Percentiles rank a stretch among this genome's conserved stretches.
These are phyloP conservation scores for Drosophila kanapiae DNA, from an alignment of 1,140 invertebrate species.

Conservation along the genomic window DNA sequence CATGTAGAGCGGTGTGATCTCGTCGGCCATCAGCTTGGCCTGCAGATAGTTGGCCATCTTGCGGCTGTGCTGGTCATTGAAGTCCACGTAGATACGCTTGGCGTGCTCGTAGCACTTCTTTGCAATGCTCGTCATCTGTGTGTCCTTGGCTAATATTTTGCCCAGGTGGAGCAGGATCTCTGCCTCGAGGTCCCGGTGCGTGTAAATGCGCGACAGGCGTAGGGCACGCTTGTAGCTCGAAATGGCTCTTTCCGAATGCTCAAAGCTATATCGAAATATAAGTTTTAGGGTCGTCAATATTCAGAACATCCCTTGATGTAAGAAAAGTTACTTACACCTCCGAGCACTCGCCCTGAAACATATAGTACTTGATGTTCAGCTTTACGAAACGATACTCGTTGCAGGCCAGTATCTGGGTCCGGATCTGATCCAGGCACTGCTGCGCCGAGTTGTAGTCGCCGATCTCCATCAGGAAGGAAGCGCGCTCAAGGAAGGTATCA, in stretches of 20 bases:
- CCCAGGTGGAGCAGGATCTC: constrained; percentile 64
- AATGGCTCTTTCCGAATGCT: constrained; percentile 54
- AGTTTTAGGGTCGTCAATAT: neutral
- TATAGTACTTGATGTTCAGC: constrained; percentile 70
- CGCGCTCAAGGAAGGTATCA: constrained; percentile 65
- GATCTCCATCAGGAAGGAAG: constrained; percentile 65
- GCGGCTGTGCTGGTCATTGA: constrained; percentile 62
- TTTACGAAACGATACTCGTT: constrained; percentile 65
- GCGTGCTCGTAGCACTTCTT: constrained; percentile 73
- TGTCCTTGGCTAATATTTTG: constrained; percentile 68
- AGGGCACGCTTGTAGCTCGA: constrained; percentile 60
- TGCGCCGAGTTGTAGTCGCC: constrained; percentile 56
- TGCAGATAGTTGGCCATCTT: constrained; percentile 70
- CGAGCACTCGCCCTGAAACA: constrained; percentile 58
- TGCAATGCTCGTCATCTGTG: constrained; percentile 49
- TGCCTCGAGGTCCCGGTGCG: constrained; percentile 50
- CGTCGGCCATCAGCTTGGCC: constrained; percentile 75
- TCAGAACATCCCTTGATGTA: no score
- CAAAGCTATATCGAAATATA: constrained; percentile 31
- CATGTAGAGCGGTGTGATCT: constrained; percentile 76
- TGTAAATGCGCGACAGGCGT: constrained; percentile 50
- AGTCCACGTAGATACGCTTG: constrained; percentile 75
- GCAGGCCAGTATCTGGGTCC: constrained; percentile 50
- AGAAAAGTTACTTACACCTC: constrained; percentile 45
- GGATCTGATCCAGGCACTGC: constrained; percentile 69